Evolutionary conservation across 2,797 vertebrate species (phyloP).

Genomic region (Selene dorsalis): DNA sequence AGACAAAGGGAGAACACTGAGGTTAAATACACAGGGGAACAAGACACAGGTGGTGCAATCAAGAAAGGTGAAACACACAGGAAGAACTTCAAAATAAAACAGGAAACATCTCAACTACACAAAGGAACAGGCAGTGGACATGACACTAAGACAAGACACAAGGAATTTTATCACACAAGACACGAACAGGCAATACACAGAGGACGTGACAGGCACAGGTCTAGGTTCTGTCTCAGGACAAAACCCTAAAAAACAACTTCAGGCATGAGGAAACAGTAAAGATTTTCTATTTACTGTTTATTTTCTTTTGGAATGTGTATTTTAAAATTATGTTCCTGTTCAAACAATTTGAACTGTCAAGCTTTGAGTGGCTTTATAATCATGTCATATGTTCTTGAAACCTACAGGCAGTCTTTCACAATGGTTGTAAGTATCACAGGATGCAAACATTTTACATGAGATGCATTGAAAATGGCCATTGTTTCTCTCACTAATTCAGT

Average conservation of each 20-base stretch:
- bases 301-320: constrained; percentile 11
- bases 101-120: too few relatives aligned
- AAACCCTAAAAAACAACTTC: constrained; percentile 20
- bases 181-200: too few relatives aligned
- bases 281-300: not conserved
- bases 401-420: constrained; percentile 51
- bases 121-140: too few relatives aligned
- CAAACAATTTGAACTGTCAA: constrained; percentile 13
- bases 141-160: too few relatives aligned
- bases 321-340: constrained; percentile 38
- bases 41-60: too few relatives aligned
- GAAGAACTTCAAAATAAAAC: too few relatives aligned
- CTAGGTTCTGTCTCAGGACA: too few relatives aligned
- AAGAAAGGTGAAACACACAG: too few relatives aligned
- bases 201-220: too few relatives aligned
- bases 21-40: too few relatives aligned
- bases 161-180: too few relatives aligned
- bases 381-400: constrained; percentile 48
- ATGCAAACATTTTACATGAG: constrained; percentile 65
- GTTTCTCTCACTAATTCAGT: constrained; percentile 79
- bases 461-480: constrained; percentile 73
- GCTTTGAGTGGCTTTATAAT: constrained; percentile 56
- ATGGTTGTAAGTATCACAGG: constrained; percentile 54
- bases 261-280: not conserved
- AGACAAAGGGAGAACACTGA: too few relatives aligned